A percentile compares a stretch with the other conserved stretches of the same genome.
phyloP scores from a whole-genome alignment of 2,797 vertebrate species.

The Chromobotia macracanthus region DNA sequence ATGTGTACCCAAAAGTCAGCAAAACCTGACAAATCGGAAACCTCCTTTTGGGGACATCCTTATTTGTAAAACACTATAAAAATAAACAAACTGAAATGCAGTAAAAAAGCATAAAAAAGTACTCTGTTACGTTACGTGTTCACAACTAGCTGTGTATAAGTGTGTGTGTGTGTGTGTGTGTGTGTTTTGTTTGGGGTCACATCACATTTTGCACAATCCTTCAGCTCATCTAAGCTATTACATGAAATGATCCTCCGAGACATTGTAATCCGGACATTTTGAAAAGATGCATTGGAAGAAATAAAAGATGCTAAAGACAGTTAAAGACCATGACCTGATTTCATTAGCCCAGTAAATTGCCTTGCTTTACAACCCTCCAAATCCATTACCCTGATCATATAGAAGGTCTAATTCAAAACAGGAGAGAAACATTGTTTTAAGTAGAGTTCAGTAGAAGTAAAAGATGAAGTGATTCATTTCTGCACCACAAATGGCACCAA shows the following conservation, averaged over 20 bases:
- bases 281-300: neutral
- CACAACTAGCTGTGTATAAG: no score
- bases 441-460: neutral
- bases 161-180: neutral
- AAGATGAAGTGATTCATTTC: neutral
- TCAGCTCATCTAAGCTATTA: slow-evolving; percentile 24
- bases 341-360: slow-evolving; percentile 19
- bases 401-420: neutral
- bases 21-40: no score
- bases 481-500: no score
- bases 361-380: slow-evolving; percentile 14
- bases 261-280: slow-evolving; percentile 27
- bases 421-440: neutral
- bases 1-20: no score
- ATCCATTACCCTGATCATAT: neutral
- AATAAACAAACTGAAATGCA: no score
- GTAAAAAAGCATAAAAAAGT: no score
- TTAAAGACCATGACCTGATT: slow-evolving; percentile 28
- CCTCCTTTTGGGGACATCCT: no score
- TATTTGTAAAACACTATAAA: no score
- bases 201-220: slow-evolving; percentile 6
- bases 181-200: no score
- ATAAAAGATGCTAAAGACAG: neutral
- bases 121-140: no score
- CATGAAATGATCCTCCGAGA: neutral